These are phyloP conservation scores for Drosophila ustulata DNA, from an alignment of 2,888 invertebrate species.

Conservation along the genomic window DNA sequence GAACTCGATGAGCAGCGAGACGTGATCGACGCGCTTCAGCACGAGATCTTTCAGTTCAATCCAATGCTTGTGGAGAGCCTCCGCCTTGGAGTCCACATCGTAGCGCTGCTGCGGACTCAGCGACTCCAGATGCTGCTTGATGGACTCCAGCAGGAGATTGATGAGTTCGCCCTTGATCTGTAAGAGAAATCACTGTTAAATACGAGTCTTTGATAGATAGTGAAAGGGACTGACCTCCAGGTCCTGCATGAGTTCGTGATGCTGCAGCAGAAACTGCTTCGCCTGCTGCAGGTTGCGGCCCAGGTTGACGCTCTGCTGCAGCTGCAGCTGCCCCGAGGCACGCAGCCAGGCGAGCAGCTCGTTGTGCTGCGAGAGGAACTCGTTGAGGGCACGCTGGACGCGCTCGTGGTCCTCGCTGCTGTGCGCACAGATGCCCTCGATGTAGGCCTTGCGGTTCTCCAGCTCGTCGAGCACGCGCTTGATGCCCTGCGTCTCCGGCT, in stretches of 20 bases:
- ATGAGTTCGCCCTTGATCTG: slow-evolving; percentile 89
- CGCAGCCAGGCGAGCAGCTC: slow-evolving; percentile 91
- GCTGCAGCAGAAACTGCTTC: slow-evolving; percentile 90
- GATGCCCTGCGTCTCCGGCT: slow-evolving; percentile 89
- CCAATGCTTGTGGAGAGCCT: slow-evolving; percentile 88
- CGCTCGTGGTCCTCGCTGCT: slow-evolving; percentile 89
- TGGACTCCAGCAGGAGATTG: slow-evolving; percentile 87
- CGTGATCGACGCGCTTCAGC: slow-evolving; percentile 88
- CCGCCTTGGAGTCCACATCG: slow-evolving; percentile 88
- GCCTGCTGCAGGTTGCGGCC: slow-evolving; percentile 89
- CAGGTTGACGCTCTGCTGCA: slow-evolving; percentile 90
- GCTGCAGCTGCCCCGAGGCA: slow-evolving; percentile 90
- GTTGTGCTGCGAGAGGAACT: slow-evolving; percentile 89
- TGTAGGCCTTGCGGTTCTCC: slow-evolving; percentile 89
- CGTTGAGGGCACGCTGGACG: slow-evolving; percentile 89
- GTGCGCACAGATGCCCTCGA: slow-evolving; percentile 88
- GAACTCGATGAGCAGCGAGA: slow-evolving; percentile 90
- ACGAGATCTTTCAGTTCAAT: slow-evolving; percentile 87
- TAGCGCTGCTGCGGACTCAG: slow-evolving; percentile 88
- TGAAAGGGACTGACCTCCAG: slow-evolving; percentile 86
- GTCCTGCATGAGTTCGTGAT: slow-evolving; percentile 90
- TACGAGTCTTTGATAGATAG: no score
- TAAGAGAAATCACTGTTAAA: slow-evolving; percentile 43
- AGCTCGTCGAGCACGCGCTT: slow-evolving; percentile 89
- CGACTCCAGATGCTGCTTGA: slow-evolving; percentile 88